Base-by-base conservation (phyloP, 1,140 invertebrate genomes). In the Drosophila biarmipes region DNA sequence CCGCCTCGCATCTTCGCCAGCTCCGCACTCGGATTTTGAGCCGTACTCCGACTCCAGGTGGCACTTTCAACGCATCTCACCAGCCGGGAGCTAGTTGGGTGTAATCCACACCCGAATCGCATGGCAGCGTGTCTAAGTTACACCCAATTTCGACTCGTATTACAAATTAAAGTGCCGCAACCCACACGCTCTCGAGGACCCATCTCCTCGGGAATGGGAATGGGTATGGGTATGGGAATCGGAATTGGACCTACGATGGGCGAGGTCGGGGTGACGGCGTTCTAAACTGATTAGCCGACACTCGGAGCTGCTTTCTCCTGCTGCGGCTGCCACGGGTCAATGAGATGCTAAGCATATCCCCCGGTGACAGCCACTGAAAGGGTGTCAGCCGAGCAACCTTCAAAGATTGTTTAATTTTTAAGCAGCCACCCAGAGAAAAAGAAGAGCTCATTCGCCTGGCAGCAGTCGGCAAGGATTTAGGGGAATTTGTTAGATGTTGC, bases 121-220 rank as follows among this genome's bases (percentile, higher is more conserved):
- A 37, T 48, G 63, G 45, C 73, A 73, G 78, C 84, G 80, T 89
- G 54, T 76, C 89, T 81, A 91, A 78, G 85, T 78, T 68, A 80
- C 89, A 89, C 77, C 89, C 89, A 86, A 90, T 89, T 80, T 79
- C 84, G 80, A 81, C 77, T 90, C 89, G 80, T 77, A 91, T 90
- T 90, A 91, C 89, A 91, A 91, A 90, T 90, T 91, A 90, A 90
- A 91, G 91, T 89, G 84, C 82, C 67, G 82, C 77, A 80, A 73
- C 76, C 43, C 75, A 90, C 72, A 49, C 43, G 66, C 56, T 51
- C n/a, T 45, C 48, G 34, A 40, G 53, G 27, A 75, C 49, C 53
- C 72, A 80, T 31, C 42, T 55, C 27, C 38, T 24, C 7, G 21
- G 8, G 48, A 10, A 38, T 24, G 21, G 38, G 17, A 5, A 10